Evolutionary conservation across 2,888 invertebrate species (phyloP).

Genomic region (Synanthedon tipuliformis): DNA sequence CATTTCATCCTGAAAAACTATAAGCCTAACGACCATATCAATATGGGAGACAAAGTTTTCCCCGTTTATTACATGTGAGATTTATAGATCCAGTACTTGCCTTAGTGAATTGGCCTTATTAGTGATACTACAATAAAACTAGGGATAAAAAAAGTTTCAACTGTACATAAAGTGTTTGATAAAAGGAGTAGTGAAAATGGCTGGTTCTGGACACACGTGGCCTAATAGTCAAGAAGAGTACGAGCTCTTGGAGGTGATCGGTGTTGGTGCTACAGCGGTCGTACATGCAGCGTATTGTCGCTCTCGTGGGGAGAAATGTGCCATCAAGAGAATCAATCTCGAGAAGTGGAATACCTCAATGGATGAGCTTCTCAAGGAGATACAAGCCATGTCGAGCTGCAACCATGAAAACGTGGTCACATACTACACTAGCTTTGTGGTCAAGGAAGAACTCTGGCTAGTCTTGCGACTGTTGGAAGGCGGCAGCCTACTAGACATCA

Average conservation of each 20-base stretch:
- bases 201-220: conserved; percentile 73
- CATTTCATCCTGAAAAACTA: conserved; percentile 36
- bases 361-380: conserved; percentile 94
- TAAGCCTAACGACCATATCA: conserved; percentile 42
- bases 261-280: conserved; percentile 97
- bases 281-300: conserved; percentile 97
- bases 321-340: conserved; percentile 98
- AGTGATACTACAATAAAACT: conserved; percentile 22
- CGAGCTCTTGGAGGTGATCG: conserved; percentile 93
- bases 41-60: conserved; percentile 41
- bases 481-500: conserved; percentile 88
- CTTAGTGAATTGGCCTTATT: conserved; percentile 43
- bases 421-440: conserved; percentile 99
- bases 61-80: conserved; percentile 12
- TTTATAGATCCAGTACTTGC: conserved; percentile 9
- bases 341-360: conserved; percentile 99
- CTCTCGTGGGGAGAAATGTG: conserved; percentile 95
- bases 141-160: conserved; percentile 40
- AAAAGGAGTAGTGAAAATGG: conserved; percentile 22
- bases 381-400: conserved; percentile 99
- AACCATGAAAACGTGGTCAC: conserved; percentile 99
- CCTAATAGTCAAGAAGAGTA: conserved; percentile 95
- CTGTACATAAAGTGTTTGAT: conserved; percentile 1
- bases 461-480: conserved; percentile 97
- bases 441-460: conserved; percentile 97